Conservation (phyloP, 2,888 invertebrate genomes). For the Diarsia dahlii region DNA sequence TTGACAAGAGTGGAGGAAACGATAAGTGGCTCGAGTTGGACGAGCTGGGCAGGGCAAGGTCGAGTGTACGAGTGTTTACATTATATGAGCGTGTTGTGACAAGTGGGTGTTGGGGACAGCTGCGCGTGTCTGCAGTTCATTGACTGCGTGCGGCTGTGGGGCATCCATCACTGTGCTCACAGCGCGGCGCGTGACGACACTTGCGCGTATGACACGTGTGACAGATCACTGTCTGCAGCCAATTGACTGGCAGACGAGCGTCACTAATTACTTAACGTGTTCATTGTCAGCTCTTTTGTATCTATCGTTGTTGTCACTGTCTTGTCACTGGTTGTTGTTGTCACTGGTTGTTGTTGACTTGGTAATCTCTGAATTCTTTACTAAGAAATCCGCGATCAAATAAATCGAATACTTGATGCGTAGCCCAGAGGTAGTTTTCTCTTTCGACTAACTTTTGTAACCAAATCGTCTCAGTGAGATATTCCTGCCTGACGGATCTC, state of each 20-base stretch:
- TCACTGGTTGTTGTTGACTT: background rate
- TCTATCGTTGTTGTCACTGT: background rate
- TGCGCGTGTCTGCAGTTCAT: conserved; percentile 23
- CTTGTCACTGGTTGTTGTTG: background rate
- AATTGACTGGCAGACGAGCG: background rate
- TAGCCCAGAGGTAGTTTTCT: background rate
- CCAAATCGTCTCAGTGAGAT: background rate
- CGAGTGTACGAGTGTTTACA: conserved; percentile 33
- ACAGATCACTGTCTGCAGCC: background rate
- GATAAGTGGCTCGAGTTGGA: background rate
- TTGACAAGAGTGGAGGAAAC: background rate
- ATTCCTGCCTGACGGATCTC: background rate
- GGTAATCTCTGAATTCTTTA: background rate
- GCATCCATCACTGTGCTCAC: conserved; percentile 28
- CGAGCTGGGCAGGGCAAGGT: conserved; percentile 24
- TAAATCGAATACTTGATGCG: background rate
- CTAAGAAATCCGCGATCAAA: background rate
- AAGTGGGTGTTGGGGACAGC: conserved; percentile 22
- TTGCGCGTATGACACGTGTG: background rate
- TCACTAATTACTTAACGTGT: background rate
- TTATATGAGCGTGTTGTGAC: conserved; percentile 40
- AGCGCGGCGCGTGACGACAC: background rate
- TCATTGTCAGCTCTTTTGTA: conserved; percentile 2
- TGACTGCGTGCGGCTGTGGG: conserved; percentile 8
- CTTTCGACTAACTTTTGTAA: conserved; percentile 11